Evolutionary conservation across 1,140 invertebrate genomes (phyloP), one percentile per base, ranked within the genome.

Genomic region (Aphaenogaster rudis): DNA sequence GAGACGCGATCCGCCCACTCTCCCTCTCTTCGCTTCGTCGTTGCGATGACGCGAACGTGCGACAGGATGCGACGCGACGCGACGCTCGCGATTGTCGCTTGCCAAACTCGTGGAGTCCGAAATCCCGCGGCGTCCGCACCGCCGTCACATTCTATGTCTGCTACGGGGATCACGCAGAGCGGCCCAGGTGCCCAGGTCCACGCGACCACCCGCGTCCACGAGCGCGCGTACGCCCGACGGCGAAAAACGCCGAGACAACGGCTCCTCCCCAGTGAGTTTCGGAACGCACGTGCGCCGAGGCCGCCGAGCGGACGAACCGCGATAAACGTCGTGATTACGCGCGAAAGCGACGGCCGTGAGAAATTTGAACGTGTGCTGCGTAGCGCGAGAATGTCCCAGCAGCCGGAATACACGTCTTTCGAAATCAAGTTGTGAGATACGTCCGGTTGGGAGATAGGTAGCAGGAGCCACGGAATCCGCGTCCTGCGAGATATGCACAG

Each of bases 1-100:
- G 42, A 74, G 42, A 57, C n/a, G 36, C 7, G 48, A 81, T 71
- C 64, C 64, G 42, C 52, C 42, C n/a, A 84, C 66, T 39, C 39
- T 42, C 64, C 4, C 39, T 45, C 39, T 64, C n/a, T 21, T 28
- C 42, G 36, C 42, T 48, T 57, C 13, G n/a, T 17, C 36, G 54
- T 77, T 2, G 36, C 39, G 54, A 59, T 78, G 61, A 36, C 59
- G 17, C 72, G 15, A 1, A n/a, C 45, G 21, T 13, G 45, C 21
- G 15, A n/a, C 33, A 21, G 52, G 42, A 67, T 45, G 61, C 61
- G 33, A 39, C 33, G 61, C 61, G 61, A 36, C 42, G 42, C 42
- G 42, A 21, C 54, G 42, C 8, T 45, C 42, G 42, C 42, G 8
- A 45, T 7, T 28, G 7, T 2, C 57, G n/a, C 8, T 28, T 61